Evolutionary conservation across 2,113 vertebrate genomes (phyloP), one percentile per base, ranked within the genome.

Genomic region (Cinclus cinclus): DNA sequence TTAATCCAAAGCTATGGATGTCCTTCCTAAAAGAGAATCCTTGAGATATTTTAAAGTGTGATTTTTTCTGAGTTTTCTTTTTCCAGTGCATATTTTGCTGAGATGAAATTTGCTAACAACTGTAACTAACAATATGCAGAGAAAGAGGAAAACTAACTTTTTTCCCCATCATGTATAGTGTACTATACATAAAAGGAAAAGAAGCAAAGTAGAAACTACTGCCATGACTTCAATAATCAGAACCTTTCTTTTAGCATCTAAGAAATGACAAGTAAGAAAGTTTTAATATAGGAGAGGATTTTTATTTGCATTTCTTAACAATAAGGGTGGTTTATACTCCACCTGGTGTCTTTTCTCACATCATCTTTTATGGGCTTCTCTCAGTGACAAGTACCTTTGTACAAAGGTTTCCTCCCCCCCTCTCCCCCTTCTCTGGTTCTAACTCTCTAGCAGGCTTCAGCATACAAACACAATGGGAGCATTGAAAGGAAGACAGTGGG

Each of bases 401-500:
- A 89, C 96, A 92, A 94, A 97, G 96, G 95, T 92, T 94, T 94
- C 60, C 85, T 15, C 62, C 92, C 87, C 69, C 91, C 53, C 73
- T 87, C 68, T 75, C 84, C 76, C 92, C 78, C 94, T 74, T 64
- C 95, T 83, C 87, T 67, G 79, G 89, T 96, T 97, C 97, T 92
- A 91, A 96, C 95, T 97, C 97, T 96, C 96, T 97, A 82, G 53
- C 97, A 97, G 95, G 95, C 98, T 98, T 98, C 98, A 79, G 83
- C 96, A 94, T 97, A 96, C 87, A 90, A 95, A 95, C 97, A 98
- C 98, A 98, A 98, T 97, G 98, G 97, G 95, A 94, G 97, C 95
- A 98, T 98, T 98, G 97, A 98, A 97, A 97, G 91, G 95, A 95
- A 96, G 97, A 97, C 98, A 63, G 97, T 98, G 95, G 98, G 98